phyloP scores from a whole-genome alignment of 2,888 invertebrate species.

The Trichacis sp. region DNA sequence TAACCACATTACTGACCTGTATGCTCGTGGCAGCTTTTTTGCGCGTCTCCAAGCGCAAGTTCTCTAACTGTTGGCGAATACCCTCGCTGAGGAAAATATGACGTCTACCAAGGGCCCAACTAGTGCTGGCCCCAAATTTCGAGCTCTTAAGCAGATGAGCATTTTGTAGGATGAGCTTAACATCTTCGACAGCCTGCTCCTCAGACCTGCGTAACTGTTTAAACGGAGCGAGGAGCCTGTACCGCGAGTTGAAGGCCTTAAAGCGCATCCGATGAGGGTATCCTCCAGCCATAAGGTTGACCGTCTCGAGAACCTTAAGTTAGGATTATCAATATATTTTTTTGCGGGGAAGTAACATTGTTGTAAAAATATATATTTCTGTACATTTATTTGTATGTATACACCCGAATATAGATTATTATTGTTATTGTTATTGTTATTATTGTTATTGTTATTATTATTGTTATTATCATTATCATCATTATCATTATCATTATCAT shows the following conservation, averaged over 20 bases:
- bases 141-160: constrained; percentile 74
- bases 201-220: constrained; percentile 76
- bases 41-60: constrained; percentile 81
- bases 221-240: constrained; percentile 87
- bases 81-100: constrained; percentile 96
- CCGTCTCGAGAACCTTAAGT: constrained; percentile 84
- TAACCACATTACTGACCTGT: constrained; percentile 72
- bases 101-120: constrained; percentile 92
- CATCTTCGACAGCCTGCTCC: constrained; percentile 82
- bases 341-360: no score
- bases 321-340: no score
- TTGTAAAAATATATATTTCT: no score
- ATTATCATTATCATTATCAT: no score
- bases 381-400: no score
- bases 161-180: constrained; percentile 80
- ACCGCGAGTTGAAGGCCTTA: constrained; percentile 89
- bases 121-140: constrained; percentile 71
- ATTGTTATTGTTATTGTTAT: no score
- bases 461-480: no score
- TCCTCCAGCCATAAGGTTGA: constrained; percentile 94
- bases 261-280: constrained; percentile 96
- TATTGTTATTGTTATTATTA: no score
- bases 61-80: constrained; percentile 90
- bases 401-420: no score
- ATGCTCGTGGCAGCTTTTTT: constrained; percentile 86